These are phyloP conservation scores for Odontamblyopus rebecca DNA, from an alignment of 2,797 vertebrate genomes.

Conservation along the genomic window DNA sequence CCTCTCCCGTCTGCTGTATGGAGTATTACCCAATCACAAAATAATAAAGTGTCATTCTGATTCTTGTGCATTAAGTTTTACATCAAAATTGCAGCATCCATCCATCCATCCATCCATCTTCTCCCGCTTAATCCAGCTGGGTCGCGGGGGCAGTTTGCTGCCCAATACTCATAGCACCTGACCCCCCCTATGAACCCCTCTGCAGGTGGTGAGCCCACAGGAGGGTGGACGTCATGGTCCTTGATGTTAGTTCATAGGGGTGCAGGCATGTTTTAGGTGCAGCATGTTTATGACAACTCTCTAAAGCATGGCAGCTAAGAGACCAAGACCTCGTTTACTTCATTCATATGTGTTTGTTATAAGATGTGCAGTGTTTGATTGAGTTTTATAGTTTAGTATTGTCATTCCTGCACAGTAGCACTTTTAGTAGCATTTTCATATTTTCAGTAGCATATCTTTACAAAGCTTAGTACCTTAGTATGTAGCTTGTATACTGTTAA, in stretches of 20 bases:
- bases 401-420: slow-evolving; percentile 46
- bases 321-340: slow-evolving; percentile 7
- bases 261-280: no score
- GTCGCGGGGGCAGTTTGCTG: no score
- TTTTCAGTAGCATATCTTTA: no score
- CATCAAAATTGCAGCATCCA: background rate
- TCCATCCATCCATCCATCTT: no score
- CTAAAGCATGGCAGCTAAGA: slow-evolving; percentile 10
- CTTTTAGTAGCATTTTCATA: slow-evolving; percentile 32
- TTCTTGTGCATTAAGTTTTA: slow-evolving; percentile 19
- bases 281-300: slow-evolving; percentile 4
- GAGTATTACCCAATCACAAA: background rate
- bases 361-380: slow-evolving; percentile 20
- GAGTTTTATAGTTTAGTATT: slow-evolving; percentile 11
- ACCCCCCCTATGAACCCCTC: no score
- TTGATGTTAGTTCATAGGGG: no score
- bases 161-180: no score
- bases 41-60: slow-evolving; percentile 11
- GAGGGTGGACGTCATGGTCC: no score
- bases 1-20: slow-evolving; percentile 1
- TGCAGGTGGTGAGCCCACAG: no score
- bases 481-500: background rate
- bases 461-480: background rate
- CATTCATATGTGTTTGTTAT: slow-evolving; percentile 18
- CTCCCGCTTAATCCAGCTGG: no score